Base-by-base conservation (phyloP, 2,888 invertebrate genomes). In the Phytoseiulus persimilis region DNA sequence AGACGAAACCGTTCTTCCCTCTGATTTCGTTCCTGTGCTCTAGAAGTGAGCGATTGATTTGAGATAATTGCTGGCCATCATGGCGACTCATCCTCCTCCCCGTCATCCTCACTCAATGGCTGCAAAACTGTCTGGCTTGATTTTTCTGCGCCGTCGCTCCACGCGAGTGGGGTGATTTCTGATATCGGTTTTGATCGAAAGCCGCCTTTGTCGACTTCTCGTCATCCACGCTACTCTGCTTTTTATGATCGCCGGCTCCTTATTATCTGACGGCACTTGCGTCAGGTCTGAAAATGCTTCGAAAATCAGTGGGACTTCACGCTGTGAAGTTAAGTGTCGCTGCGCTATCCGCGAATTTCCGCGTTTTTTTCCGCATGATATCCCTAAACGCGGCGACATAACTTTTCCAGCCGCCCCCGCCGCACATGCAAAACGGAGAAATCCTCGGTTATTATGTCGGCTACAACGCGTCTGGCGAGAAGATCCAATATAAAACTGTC, bases 361-460 rank as follows among this genome's bases (percentile, higher is more conserved):
- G 6, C 46, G 46, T 11, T 46, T 46, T 46, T 46, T 65, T 65
- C 28, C 23, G 23, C 1, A 2, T 23, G 65, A 28, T 14, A 65
- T 28, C 23, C 1, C 65, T 65, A 65, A 65, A 14, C 65, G 9
- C 9, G 18, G 28, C 28, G 18, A 65, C 18, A 6, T 65, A 18
- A 32, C 31, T 39, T 39, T 65, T 65, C 65, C 87, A 87, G 87
- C 87, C 87, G 6, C 87, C 87, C 5, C 87, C 87, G 18, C 39
- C 45, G 6, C 87, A 87, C 31, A 87, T 87, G 87, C 87, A 87
- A 28, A 87, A 87, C 18, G 87, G 87, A 28, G 87, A 87, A 39
- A 87, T 87, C 32, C 87, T 87, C 33, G 87, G 87, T 14, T 87
- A 87, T 87, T 87, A 87, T 32, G 87, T 87, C 33, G 87, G 87